Conservation (phyloP, 2,797 vertebrate species). For the Alosa sapidissima region DNA sequence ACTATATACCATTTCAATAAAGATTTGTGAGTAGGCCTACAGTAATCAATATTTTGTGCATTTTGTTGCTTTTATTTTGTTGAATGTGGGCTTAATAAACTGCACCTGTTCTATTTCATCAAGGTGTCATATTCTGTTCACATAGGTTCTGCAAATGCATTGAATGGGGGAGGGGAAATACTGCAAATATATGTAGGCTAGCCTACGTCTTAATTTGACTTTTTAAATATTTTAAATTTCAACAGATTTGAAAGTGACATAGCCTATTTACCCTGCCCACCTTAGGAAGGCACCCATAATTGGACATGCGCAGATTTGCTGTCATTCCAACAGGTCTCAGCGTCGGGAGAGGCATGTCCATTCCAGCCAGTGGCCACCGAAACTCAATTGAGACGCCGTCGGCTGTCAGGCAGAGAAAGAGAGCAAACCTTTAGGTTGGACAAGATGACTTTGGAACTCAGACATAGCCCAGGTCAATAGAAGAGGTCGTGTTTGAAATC, state of each 20-base stretch:
- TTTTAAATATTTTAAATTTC: background rate
- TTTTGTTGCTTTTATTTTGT: background rate
- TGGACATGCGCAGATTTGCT: constrained; percentile 7
- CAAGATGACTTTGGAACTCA: background rate
- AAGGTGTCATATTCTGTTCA: constrained; percentile 4
- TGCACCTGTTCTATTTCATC: background rate
- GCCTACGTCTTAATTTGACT: background rate
- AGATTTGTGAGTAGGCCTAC: background rate
- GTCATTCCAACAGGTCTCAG: background rate
- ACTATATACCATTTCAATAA: background rate
- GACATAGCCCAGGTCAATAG: background rate
- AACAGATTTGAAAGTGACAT: background rate
- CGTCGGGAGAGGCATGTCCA: background rate
- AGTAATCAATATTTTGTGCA: background rate
- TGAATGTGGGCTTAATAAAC: constrained; percentile 16
- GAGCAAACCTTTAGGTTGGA: background rate
- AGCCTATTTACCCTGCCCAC: background rate
- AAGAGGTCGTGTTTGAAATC: background rate
- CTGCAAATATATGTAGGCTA: background rate
- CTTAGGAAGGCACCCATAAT: background rate
- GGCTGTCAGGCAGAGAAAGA: background rate
- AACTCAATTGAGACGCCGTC: background rate
- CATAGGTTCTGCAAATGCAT: background rate
- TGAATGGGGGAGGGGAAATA: background rate
- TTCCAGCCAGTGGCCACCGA: background rate